Conservation (phyloP, 2,113 vertebrate species). For the Cottus gobio region DNA sequence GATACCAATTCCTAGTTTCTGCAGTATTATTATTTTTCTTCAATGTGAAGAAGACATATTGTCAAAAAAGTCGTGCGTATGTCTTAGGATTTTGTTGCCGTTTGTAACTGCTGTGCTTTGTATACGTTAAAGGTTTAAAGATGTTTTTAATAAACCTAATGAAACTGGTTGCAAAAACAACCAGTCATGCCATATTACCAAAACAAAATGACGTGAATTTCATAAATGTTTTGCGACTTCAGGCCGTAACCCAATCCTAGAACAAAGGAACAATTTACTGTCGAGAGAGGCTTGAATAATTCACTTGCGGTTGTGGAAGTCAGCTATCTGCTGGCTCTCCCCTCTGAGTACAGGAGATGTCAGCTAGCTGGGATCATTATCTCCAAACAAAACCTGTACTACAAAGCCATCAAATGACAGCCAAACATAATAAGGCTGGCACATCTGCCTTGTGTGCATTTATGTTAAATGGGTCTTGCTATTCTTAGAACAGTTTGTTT, state of each 20-base stretch:
- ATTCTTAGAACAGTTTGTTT: constrained; percentile 69
- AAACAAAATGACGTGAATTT: not conserved
- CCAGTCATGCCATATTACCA: not conserved
- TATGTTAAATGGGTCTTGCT: constrained; percentile 57
- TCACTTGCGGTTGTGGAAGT: constrained; percentile 16
- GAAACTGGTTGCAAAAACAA: not conserved
- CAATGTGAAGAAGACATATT: not conserved
- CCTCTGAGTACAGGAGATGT: constrained; percentile 40
- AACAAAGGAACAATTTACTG: constrained; percentile 3
- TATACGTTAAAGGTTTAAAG: not conserved
- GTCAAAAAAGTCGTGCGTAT: not conserved
- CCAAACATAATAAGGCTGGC: constrained; percentile 42
- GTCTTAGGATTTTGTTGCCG: not conserved
- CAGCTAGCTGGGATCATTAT: constrained; percentile 66
- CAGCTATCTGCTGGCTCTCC: constrained; percentile 29
- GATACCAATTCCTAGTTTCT: not conserved
- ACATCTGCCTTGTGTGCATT: constrained; percentile 59
- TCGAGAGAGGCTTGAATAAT: constrained; percentile 48
- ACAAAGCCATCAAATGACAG: constrained; percentile 56
- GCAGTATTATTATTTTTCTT: not conserved
- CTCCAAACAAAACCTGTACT: constrained; percentile 51
- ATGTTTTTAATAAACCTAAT: not conserved
- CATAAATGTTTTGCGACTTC: not conserved
- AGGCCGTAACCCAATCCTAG: not conserved
- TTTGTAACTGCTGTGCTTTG: not conserved